Base-by-base conservation (phyloP, 2,797 vertebrate species). In the Spinibarbus caldwelli region DNA sequence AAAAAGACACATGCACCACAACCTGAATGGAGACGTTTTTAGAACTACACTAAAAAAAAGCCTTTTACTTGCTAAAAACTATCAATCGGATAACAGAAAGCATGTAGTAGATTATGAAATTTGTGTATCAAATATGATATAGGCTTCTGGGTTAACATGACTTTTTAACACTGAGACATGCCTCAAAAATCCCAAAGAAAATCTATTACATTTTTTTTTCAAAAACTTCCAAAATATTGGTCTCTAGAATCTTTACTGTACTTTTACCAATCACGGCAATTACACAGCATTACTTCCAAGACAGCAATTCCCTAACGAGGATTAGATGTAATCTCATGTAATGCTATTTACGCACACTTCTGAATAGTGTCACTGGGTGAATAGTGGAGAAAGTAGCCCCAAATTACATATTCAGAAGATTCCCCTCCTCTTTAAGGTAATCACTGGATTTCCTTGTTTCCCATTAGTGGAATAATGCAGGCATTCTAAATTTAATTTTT, bases 321-420 rank as follows among this genome's bases (percentile, higher is more conserved):
- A 94, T 95, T 95, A 95, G 81, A 77, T 87, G 76, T 95, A 95
- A 96, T 94, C 90, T 90, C 91, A 89, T 89, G 14, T 84, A 87
- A 88, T 83, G 73, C 91, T 91, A 90, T 91, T 93, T 93, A 93
- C 76, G 84, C 83, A 59, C 75, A 43, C 85, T 47, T 71, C 66
- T 68, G 41, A 72, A 85, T 68, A 73, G 70, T 89, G 79, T 87
- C 88, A 89, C 79, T 79, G 70, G 78, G 66, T 81, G 71, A 76
- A 76, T 52, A 88, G 91, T 89, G 75, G 83, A 92, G 93, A 94
- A 92, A 94, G 92, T 92, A 87, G 31, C 83, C 79, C 80, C 52
- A 75, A 83, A 84, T 88, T 71, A 83, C 59, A 72, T 31, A 12
- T 72, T 82, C 14, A 41, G 19, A 31, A 45, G 49, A 17, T 82